Evolutionary conservation across 2,888 invertebrate genomes (phyloP).

Genomic region (Spodoptera exigua): DNA sequence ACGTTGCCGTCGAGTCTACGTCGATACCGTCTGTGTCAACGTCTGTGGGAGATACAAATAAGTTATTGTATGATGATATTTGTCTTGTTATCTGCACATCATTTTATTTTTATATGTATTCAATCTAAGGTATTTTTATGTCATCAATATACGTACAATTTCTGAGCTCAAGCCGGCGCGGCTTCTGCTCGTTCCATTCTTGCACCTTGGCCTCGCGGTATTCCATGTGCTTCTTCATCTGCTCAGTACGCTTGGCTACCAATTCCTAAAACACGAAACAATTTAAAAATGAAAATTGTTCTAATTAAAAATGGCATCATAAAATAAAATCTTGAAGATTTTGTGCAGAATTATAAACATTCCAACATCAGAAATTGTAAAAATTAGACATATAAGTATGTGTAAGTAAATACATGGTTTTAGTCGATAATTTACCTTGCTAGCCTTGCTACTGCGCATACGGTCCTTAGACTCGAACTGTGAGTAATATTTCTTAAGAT

Average conservation of each 20-base stretch:
- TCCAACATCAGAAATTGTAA: neutral
- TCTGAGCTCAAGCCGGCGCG: conserved; percentile 94
- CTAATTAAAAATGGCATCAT: neutral
- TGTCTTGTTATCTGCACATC: no score
- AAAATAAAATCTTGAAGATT: no score
- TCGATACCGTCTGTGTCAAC: conserved; percentile 98
- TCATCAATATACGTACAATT: conserved; percentile 93
- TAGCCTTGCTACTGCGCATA: conserved; percentile 96
- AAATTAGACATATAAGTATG: no score
- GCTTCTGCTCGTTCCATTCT: conserved; percentile 94
- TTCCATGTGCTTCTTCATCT: conserved; percentile 95
- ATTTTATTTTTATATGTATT: no score
- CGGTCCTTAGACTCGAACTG: conserved; percentile 99
- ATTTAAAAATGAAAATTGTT: neutral
- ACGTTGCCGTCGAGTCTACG: conserved; percentile 93
- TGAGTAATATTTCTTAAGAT: conserved; percentile 98
- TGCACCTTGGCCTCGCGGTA: conserved; percentile 93
- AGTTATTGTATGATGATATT: neutral
- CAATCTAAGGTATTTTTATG: no score
- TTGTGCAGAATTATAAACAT: no score
- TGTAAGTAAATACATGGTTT: no score
- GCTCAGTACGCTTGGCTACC: conserved; percentile 96
- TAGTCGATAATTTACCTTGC: conserved; percentile 91
- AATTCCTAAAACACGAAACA: conserved; percentile 91
- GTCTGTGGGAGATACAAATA: conserved; percentile 88